Conservation (phyloP, 2,113 vertebrate genomes). For the Phalacrocorax carbo region DNA sequence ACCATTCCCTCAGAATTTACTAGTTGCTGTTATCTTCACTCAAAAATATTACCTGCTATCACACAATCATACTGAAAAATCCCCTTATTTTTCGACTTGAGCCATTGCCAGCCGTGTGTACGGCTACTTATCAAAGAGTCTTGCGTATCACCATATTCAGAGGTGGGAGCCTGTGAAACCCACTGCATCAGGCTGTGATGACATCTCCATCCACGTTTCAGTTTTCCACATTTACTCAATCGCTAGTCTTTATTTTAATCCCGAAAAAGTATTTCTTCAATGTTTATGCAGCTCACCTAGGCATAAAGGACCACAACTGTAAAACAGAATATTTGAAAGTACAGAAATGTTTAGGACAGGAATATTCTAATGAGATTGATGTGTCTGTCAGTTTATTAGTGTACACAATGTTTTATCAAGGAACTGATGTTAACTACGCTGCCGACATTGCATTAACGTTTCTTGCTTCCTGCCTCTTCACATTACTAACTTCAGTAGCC, state of each 20-base stretch:
- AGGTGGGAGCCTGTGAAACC: neutral
- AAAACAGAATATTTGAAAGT: neutral
- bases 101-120: neutral
- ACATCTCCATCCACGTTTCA: neutral
- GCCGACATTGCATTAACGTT: neutral
- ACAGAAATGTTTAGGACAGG: neutral
- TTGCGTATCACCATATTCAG: fast-evolving
- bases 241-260: neutral
- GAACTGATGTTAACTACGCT: neutral
- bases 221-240: neutral
- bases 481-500: neutral
- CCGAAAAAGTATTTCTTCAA: neutral
- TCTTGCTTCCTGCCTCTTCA: conserved; percentile 13
- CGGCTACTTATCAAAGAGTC: neutral
- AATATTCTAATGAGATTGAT: neutral
- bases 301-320: neutral
- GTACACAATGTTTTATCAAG: neutral
- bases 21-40: fast-evolving
- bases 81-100: neutral
- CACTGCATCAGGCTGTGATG: fast-evolving
- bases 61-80: neutral
- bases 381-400: neutral
- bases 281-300: neutral
- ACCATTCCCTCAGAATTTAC: fast-evolving
- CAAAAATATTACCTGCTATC: neutral